phyloP scores from a whole-genome alignment of 2,888 invertebrate genomes.

The Sericinus montela region DNA sequence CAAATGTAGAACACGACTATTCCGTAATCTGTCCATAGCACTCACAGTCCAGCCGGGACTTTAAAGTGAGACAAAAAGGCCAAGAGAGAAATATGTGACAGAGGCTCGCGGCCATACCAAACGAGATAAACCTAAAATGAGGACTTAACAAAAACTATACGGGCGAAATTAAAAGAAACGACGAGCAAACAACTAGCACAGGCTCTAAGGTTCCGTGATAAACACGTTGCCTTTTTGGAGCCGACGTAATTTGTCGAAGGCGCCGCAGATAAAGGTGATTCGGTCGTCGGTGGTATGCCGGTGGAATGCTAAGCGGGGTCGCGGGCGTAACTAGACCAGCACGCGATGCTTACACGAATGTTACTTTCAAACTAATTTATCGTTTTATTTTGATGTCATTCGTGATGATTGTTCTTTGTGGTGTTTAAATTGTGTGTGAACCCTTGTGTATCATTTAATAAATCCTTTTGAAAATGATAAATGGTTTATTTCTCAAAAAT shows the following conservation, averaged over 20 bases:
- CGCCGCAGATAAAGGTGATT: constrained; percentile 72
- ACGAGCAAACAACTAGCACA: constrained; percentile 69
- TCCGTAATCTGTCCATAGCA: constrained; percentile 31
- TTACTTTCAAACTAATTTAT: constrained; percentile 7
- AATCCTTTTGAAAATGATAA: too few relatives aligned
- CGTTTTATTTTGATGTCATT: neutral
- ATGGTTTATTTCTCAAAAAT: too few relatives aligned
- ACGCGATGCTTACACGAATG: constrained; percentile 29
- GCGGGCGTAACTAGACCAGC: constrained; percentile 35
- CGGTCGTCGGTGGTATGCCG: constrained; percentile 48
- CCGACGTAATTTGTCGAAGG: constrained; percentile 76
- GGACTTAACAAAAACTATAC: constrained; percentile 66
- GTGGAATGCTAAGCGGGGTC: constrained; percentile 53
- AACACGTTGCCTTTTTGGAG: constrained; percentile 63
- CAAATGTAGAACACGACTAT: constrained; percentile 26
- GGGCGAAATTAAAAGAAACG: constrained; percentile 73
- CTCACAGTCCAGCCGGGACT: constrained; percentile 28
- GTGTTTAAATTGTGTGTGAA: too few relatives aligned
- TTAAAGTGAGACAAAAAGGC: constrained; percentile 37
- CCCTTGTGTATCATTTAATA: too few relatives aligned
- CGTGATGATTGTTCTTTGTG: too few relatives aligned
- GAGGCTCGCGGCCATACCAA: constrained; percentile 52
- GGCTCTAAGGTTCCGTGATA: constrained; percentile 67
- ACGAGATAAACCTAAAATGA: constrained; percentile 64
- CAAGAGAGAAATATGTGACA: constrained; percentile 53